Base-by-base conservation (phyloP, 30 jellyfish, hydroid and myxozoan genomes). In the Aurelia aurita region DNA sequence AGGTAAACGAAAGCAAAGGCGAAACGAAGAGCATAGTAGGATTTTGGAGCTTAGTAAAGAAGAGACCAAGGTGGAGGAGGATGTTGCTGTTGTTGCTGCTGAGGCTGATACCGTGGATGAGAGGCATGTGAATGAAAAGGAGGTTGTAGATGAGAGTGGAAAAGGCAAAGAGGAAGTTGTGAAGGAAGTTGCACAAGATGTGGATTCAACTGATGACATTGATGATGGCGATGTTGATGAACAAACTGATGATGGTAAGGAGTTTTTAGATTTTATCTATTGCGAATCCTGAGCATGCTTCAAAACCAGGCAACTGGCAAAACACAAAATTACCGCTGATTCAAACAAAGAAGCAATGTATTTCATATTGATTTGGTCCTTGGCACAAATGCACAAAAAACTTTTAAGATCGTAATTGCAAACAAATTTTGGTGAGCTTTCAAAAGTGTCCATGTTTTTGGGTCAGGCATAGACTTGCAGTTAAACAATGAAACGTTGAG, bases 21-120 rank as follows among this genome's bases (percentile, higher is more conserved):
- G 86, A 51, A 76, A 77, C 49, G 89, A 81, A 69, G 84, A 62
- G 70, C 90, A 68, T 47, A 75, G 61, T 16, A 49, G 87, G 29
- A 58, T 81, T 5, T 29, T 63, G 74, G 84, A 90, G 74, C 27
- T 21, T 29, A 35, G 80, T 25, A 55, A 67, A 61, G 89, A 57
- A 51, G 80, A 34, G 31, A 51, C n/a, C 23, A 43, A 19, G 2
- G 59, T 31, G 29, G 72, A 46, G 39, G 67, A 15, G n/a, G 44
- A 68, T 73, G 67, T 28, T 20, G 55, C 19, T 14, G 15, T 44
- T 19, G 29, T 4, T 31, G 60, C 34, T n/a, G 89, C 34, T n/a
- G 89, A 82, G 21, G 87, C 32, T 28, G 58, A 23, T 29, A 28
- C 29, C 78, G 26, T 7, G 35, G 88, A 76, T 26, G 45, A 34